phyloP scores from a whole-genome alignment of 92 coral and sea anemone genomes.

The Umimayanthus chanpuru region DNA sequence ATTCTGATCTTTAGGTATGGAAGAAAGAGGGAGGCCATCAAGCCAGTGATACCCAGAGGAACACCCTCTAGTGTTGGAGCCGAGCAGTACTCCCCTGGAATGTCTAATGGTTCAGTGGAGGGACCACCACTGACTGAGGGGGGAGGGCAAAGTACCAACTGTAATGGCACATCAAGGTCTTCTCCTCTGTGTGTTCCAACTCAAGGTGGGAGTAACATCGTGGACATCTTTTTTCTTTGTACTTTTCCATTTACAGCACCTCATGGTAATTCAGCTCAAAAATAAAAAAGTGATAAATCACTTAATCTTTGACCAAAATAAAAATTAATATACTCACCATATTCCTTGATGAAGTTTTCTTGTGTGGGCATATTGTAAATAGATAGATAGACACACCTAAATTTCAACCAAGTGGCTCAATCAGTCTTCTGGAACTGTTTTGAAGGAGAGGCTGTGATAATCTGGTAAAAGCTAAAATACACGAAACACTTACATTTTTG shows the following conservation, averaged over 20 bases:
- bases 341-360: too few species aligned
- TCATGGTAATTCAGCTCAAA: neutral
- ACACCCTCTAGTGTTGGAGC: slow-evolving; percentile 46
- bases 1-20: slow-evolving; percentile 55
- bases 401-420: too few species aligned
- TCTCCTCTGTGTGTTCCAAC: slow-evolving; percentile 35
- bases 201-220: neutral
- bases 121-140: slow-evolving; percentile 32
- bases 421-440: too few species aligned
- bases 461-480: too few species aligned
- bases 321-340: too few species aligned
- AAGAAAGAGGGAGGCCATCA: slow-evolving; percentile 56
- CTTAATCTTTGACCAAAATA: too few species aligned
- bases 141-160: slow-evolving; percentile 21
- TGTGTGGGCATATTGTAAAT: too few species aligned
- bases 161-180: slow-evolving; percentile 10
- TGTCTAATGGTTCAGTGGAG: slow-evolving; percentile 67
- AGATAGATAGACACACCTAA: too few species aligned
- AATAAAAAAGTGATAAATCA: too few species aligned
- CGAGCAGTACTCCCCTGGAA: slow-evolving; percentile 64
- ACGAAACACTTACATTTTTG: too few species aligned
- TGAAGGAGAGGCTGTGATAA: too few species aligned
- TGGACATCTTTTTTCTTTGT: too few species aligned
- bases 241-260: neutral
- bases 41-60: slow-evolving; percentile 70